These are phyloP conservation scores for Anthonomus grandis DNA, from an alignment of 1,140 invertebrate genomes.

Conservation along the genomic window DNA sequence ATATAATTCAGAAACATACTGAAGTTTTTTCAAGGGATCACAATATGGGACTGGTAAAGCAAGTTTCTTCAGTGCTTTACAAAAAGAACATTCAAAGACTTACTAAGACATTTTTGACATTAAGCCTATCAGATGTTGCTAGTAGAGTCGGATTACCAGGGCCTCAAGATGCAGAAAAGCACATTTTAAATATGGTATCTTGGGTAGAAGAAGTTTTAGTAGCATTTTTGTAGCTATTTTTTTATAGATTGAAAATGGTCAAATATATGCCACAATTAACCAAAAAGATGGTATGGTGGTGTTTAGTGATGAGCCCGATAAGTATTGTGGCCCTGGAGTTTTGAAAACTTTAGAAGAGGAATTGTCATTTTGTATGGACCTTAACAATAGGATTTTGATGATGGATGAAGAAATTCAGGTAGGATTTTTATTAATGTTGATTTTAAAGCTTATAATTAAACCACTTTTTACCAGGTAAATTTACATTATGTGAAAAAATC, in stretches of 20 bases:
- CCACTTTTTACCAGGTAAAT: slow-evolving; percentile 55
- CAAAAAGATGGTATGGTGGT: slow-evolving; percentile 98
- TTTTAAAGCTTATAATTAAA: neutral
- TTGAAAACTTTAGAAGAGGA: slow-evolving; percentile 82
- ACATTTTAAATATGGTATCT: slow-evolving; percentile 90
- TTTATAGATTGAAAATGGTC: slow-evolving; percentile 89
- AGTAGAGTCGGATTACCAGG: slow-evolving; percentile 81
- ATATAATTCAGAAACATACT: slow-evolving; percentile 69
- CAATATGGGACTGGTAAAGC: slow-evolving; percentile 77
- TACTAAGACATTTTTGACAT: slow-evolving; percentile 94
- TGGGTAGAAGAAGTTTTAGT: neutral
- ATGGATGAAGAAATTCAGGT: slow-evolving; percentile 92
- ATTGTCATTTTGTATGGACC: slow-evolving; percentile 80
- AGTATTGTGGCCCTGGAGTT: slow-evolving; percentile 86
- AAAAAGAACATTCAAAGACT: slow-evolving; percentile 96
- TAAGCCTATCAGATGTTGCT: slow-evolving; percentile 91
- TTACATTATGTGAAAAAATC: slow-evolving; percentile 80
- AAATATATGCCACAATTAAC: slow-evolving; percentile 96
- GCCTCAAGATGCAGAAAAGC: slow-evolving; percentile 86
- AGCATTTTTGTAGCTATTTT: slow-evolving; percentile 6
- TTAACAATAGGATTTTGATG: slow-evolving; percentile 81
- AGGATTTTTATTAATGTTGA: neutral
- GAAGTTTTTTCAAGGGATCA: slow-evolving; percentile 83
- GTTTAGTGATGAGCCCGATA: slow-evolving; percentile 94
- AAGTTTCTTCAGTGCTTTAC: slow-evolving; percentile 83